Evolutionary conservation across 2,888 invertebrate genomes (phyloP), one percentile per base, ranked within the genome.

Genomic region (Drosophila kuntzei): DNA sequence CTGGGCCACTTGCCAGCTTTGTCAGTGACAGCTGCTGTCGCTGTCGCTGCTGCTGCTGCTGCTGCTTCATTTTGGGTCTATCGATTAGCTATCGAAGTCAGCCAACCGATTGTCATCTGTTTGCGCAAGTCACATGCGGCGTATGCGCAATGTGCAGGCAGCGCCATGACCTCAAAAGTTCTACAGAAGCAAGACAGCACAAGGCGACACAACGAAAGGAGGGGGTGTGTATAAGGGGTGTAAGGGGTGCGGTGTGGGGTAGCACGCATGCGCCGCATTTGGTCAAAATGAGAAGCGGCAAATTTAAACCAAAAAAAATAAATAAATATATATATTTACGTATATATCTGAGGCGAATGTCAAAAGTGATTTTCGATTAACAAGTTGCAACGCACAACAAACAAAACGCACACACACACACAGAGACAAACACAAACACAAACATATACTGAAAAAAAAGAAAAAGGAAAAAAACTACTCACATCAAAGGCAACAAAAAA

Each of bases 321-420:
- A 34, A 32, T 18, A 44, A 55, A 27, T 44, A 39, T n/a, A n/a
- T n/a, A n/a, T n/a, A n/a, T n/a, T n/a, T n/a, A n/a, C n/a, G n/a
- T n/a, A 43, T 58, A 58, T 72, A 55, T 76, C 57, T 74, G 46
- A 61, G 36, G 54, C 85, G 75, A 72, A 86, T 82, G 82, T 85
- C 82, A 82, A 85, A 82, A 84, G 79, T 87, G 86, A 85, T 85
- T 82, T 81, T 78, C 80, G 82, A 66, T 81, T 29, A 77, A 67
- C 76, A 79, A 66, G 61, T 75, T 63, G 74, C 81, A 64, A 53
- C 47, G 41, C 41, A 9, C 27, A 46, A 27, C 36, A 29, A 14
- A 20, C 37, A 55, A 20, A 27, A 37, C 18, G 11, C 14, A 50
- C 51, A 49, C 27, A 59, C 12, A 39, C 36, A 51, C 36, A 53